phyloP scores from a whole-genome alignment of 2,888 invertebrate genomes.

The Bimastos eiseni region DNA sequence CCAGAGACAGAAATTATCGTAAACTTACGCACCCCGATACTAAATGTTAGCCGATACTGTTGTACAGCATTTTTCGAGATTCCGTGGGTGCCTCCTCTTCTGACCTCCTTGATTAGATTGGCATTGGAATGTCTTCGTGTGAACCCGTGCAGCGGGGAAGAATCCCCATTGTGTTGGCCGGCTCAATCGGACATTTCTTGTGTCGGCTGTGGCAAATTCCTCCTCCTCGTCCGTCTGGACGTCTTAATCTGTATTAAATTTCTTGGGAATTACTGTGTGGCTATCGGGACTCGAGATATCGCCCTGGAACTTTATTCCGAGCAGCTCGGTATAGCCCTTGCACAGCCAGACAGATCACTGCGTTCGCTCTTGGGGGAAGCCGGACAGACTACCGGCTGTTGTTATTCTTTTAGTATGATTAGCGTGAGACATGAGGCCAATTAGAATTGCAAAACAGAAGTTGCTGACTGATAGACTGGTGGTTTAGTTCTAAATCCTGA shows the following conservation, averaged over 20 bases:
- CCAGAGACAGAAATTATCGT: too few species aligned
- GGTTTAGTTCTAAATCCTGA: neutral
- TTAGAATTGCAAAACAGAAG: neutral
- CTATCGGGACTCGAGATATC: neutral
- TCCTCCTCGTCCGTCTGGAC: neutral
- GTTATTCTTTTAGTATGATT: neutral
- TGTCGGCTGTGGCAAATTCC: constrained; percentile 2
- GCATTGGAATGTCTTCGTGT: neutral
- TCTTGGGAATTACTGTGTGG: neutral
- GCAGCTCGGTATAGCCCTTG: neutral
- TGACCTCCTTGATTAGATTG: neutral
- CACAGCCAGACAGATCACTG: neutral
- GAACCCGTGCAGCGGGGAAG: neutral
- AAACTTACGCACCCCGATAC: too few species aligned
- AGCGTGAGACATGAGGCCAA: neutral
- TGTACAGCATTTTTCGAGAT: neutral
- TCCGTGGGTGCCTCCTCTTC: neutral
- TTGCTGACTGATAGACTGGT: constrained; percentile 2
- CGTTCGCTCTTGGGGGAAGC: neutral
- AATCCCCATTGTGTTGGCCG: neutral
- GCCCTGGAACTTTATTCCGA: neutral
- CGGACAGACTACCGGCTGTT: neutral
- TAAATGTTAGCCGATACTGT: too few species aligned
- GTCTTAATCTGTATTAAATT: constrained; percentile 4
- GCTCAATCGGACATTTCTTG: neutral